A percentile compares a stretch with the other conserved stretches of the same genome.
Evolutionary conservation across 2,113 vertebrate species (phyloP).

Genomic region (Coturnix japonica): DNA sequence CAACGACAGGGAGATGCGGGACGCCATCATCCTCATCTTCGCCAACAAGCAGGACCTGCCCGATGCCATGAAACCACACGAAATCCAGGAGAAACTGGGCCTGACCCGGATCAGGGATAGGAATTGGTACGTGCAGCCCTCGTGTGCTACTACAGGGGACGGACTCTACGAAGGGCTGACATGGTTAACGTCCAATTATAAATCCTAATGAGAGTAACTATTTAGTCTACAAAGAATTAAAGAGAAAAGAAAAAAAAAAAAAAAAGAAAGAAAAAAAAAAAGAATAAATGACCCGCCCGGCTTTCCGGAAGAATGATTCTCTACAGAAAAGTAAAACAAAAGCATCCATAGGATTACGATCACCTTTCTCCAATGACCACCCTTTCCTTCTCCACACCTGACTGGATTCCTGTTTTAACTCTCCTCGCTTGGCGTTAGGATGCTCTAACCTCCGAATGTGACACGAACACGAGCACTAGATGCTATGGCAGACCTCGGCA

Average conservation of each 20-base stretch:
- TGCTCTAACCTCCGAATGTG: conserved; percentile 74
- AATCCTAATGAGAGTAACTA: conserved; percentile 92
- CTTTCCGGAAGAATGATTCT: conserved; percentile 77
- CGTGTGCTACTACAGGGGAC: conserved; percentile 96
- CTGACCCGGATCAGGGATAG: conserved; percentile 99
- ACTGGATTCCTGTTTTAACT: conserved; percentile 69
- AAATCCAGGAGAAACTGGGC: conserved; percentile 99
- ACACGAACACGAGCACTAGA: conserved; percentile 76
- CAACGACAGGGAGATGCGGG: conserved; percentile 98
- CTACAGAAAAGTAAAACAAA: conserved; percentile 77
- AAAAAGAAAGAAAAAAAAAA: conserved; percentile 60
- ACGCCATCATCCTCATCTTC: conserved; percentile 99
- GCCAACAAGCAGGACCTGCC: conserved; percentile 99
- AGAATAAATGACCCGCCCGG: conserved; percentile 76
- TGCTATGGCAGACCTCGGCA: conserved; percentile 79
- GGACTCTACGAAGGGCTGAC: conserved; percentile 99
- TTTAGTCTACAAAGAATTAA: conserved; percentile 72
- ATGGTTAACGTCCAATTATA: conserved; percentile 99
- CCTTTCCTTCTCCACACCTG: conserved; percentile 66
- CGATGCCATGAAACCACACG: conserved; percentile 99
- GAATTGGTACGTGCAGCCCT: conserved; percentile 99
- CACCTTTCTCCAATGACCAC: conserved; percentile 76
- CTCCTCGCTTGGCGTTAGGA: conserved; percentile 79
- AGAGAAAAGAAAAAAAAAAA: conserved; percentile 71
- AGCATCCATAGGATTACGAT: conserved; percentile 85